phyloP scores from a whole-genome alignment of 1,140 invertebrate genomes.

The Homalodisca vitripennis region DNA sequence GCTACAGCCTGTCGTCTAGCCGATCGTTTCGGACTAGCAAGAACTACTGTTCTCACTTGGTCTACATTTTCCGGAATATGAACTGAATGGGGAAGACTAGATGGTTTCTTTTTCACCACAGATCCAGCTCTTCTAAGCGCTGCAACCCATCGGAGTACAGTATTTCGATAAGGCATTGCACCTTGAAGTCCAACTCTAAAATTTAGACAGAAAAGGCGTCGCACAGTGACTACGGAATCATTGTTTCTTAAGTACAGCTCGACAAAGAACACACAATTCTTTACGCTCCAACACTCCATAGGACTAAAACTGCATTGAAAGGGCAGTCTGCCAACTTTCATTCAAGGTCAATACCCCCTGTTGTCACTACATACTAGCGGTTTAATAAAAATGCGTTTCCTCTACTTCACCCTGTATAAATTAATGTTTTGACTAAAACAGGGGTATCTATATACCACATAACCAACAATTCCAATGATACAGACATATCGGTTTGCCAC shows the following conservation, averaged over 20 bases:
- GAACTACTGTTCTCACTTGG: conserved; percentile 34
- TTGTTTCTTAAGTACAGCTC: conserved; percentile 25
- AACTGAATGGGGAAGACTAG: conserved; percentile 33
- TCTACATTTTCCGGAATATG: conserved; percentile 35
- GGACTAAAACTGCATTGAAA: conserved; percentile 28
- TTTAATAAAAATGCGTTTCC: conserved; percentile 19
- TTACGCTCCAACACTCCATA: conserved; percentile 28
- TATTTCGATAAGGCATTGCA: too few relatives aligned
- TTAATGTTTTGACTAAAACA: too few relatives aligned
- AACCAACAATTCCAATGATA: too few relatives aligned
- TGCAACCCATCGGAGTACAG: too few relatives aligned
- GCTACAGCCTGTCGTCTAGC: conserved; percentile 20
- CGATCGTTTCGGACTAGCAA: conserved; percentile 13
- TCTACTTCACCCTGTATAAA: conserved; percentile 13
- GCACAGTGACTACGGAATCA: conserved; percentile 22
- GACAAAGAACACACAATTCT: conserved; percentile 29
- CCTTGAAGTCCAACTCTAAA: conserved; percentile 31
- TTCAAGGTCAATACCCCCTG: conserved; percentile 18
- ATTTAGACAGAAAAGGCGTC: conserved; percentile 11
- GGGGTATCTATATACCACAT: too few relatives aligned
- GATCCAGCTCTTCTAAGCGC: too few relatives aligned
- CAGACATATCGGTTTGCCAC: too few relatives aligned
- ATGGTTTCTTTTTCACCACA: conserved; percentile 29
- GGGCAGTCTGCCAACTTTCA: conserved; percentile 22
- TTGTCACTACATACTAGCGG: conserved; percentile 13